A percentile compares a stretch with the other conserved stretches of the same genome.
These are phyloP conservation scores for Agonum fuliginosum DNA, from an alignment of 2,888 invertebrate genomes.

Conservation along the genomic window DNA sequence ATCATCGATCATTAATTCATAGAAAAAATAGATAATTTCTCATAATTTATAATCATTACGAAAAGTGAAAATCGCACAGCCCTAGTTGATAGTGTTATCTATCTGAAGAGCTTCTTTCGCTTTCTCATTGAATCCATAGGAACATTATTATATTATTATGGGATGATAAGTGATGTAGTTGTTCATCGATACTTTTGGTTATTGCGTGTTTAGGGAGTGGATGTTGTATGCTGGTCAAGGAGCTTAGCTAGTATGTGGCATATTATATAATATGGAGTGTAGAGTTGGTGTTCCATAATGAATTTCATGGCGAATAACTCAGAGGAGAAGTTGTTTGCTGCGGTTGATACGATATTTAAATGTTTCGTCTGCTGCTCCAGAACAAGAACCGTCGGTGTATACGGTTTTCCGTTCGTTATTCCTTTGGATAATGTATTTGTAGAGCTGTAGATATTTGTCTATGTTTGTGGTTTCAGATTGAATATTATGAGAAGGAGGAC, in stretches of 20 bases:
- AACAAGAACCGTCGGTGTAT: slow-evolving; percentile 14
- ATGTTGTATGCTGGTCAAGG: background rate
- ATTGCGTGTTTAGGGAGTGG: background rate
- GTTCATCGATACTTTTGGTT: background rate
- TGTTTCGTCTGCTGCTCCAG: background rate
- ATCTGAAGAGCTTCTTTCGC: too few species aligned
- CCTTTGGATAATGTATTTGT: background rate
- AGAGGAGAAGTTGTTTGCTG: background rate
- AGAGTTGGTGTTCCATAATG: background rate
- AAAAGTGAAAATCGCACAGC: too few species aligned
- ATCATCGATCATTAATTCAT: too few species aligned
- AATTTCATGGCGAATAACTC: background rate
- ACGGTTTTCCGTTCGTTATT: background rate
- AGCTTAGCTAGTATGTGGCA: slow-evolving; percentile 14
- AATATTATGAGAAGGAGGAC: background rate
- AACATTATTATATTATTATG: slow-evolving; percentile 11
- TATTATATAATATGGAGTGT: background rate
- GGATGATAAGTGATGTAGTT: background rate
- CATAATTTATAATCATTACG: too few species aligned
- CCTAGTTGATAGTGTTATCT: too few species aligned
- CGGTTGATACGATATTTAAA: background rate
- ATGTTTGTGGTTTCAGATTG: background rate
- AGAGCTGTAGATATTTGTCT: too few species aligned
- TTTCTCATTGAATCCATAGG: background rate
- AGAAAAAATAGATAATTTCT: too few species aligned